phyloP scores from a whole-genome alignment of 2,888 invertebrate genomes.

The Dolichopus griseipennis region DNA sequence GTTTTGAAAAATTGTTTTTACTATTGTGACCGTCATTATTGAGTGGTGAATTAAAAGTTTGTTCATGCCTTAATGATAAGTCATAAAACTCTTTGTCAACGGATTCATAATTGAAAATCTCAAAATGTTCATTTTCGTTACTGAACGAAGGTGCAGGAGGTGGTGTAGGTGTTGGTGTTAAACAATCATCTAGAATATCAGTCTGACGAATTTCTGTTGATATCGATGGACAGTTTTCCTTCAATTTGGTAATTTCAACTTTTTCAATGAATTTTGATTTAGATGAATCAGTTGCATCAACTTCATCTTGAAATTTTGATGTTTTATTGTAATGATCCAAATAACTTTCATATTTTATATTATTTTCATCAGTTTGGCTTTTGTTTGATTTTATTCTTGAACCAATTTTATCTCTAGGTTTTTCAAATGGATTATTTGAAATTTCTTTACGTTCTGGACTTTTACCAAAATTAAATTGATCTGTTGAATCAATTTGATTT shows the following conservation, averaged over 20 bases:
- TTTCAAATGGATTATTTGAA: conserved; percentile 28
- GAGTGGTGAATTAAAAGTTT: not conserved
- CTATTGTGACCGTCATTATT: not conserved
- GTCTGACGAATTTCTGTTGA: not conserved
- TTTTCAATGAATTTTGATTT: not conserved
- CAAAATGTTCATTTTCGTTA: not conserved
- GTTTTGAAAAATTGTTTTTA: not conserved
- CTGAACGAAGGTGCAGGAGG: not conserved
- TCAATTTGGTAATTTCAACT: not conserved
- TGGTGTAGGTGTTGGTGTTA: not conserved
- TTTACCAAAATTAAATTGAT: not conserved
- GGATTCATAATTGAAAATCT: not conserved
- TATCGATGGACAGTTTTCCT: not conserved
- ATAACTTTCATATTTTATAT: conserved; percentile 33
- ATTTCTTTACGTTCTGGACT: not conserved
- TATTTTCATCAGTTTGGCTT: conserved; percentile 18
- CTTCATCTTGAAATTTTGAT: conserved; percentile 19
- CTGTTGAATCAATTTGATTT: not conserved
- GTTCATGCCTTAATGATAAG: not conserved
- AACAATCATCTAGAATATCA: conserved; percentile 8
- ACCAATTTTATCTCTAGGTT: conserved; percentile 19
- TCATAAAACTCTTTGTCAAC: not conserved
- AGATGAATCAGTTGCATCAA: not conserved
- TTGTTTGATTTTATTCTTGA: conserved; percentile 19
- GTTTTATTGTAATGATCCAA: conserved; percentile 35